Conservation (phyloP, 1,140 invertebrate genomes). For the Pogonomyrmex barbatus region DNA sequence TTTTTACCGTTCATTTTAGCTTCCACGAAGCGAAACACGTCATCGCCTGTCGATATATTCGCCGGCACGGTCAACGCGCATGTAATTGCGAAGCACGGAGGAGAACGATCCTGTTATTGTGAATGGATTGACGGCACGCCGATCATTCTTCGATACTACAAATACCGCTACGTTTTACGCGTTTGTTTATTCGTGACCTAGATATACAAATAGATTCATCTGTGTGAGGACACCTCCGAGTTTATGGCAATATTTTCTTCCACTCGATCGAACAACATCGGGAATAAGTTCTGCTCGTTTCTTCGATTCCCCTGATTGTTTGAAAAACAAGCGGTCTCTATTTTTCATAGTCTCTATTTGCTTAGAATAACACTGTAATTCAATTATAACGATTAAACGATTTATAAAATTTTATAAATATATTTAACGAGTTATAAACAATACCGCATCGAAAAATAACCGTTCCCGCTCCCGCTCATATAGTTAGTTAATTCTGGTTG, state of each 20-base stretch:
- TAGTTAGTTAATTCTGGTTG: too few relatives aligned
- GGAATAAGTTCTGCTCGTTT: slow-evolving; percentile 4
- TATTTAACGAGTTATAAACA: neutral
- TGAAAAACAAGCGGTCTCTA: neutral
- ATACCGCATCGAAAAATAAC: neutral
- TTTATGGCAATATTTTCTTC: slow-evolving; percentile 48
- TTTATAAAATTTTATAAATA: neutral
- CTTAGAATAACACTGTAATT: slow-evolving; percentile 22
- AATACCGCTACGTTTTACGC: slow-evolving; percentile 41
- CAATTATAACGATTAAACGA: neutral
- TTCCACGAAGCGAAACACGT: slow-evolving; percentile 38
- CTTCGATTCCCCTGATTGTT: slow-evolving; percentile 15
- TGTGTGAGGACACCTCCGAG: slow-evolving; percentile 22
- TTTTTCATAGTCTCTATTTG: neutral
- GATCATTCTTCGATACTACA: slow-evolving; percentile 47
- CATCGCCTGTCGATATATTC: slow-evolving; percentile 57
- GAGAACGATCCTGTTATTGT: slow-evolving; percentile 48
- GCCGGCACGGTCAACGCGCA: slow-evolving; percentile 41
- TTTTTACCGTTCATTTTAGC: slow-evolving; percentile 39
- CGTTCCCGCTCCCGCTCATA: too few relatives aligned
- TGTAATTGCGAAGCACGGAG: slow-evolving; percentile 48
- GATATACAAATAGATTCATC: slow-evolving; percentile 47
- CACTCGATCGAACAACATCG: slow-evolving; percentile 6
- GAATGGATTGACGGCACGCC: slow-evolving; percentile 50
- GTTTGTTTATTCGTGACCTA: slow-evolving; percentile 40